Base-by-base conservation (phyloP, 2,797 vertebrate genomes). In the Gastrophryne carolinensis region DNA sequence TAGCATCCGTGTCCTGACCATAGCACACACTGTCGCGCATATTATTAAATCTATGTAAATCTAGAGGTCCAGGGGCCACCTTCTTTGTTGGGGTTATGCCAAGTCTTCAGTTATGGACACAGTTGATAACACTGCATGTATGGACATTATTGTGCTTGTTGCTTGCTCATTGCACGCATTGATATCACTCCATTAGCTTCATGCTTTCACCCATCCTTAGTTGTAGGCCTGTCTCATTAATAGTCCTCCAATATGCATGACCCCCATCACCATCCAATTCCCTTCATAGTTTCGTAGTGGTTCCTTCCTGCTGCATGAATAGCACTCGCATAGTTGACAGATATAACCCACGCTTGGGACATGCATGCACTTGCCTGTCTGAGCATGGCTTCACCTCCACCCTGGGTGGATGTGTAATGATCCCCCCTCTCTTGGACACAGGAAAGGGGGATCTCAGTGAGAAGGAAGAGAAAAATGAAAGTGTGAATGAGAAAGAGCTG, bases 401-500 rank as follows among this genome's bases (percentile, higher is more conserved):
- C 2, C 44, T 21, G 66, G 44, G 57, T 12, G 12, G 34, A 50
- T 12, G 39, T 41, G 15, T 47, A 30, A 24, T 9, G 2, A 19
- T n/a, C 7, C 21, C 2, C 5, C 41, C n/a, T 71, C 37, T 75
- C 15, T 19, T 69, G 80, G 81, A 32, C 72, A 69, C 58, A 72
- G 83, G 77, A 34, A 60, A 49, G 35, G 75, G 50, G n/a, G 68
- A 72, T 39, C 68, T 72, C 69, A 73, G 76, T 34, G 79, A 80
- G 68, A 80, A 74, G 74, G 82, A 64, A 52, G 86, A 81, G 23
- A 72, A 79, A 68, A 65, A 77, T 27, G 80, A 73, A 81, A 81
- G n/a, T 29, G 56, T 75, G 2, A 41, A 78, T 0, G 79, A 83
- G 74, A 66, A 72, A 62, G 79, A 80, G 26, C 50, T 64, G 61